Evolutionary conservation across 2,888 invertebrate genomes (phyloP), one percentile per base, ranked within the genome.

Genomic region (Thumatha senex): DNA sequence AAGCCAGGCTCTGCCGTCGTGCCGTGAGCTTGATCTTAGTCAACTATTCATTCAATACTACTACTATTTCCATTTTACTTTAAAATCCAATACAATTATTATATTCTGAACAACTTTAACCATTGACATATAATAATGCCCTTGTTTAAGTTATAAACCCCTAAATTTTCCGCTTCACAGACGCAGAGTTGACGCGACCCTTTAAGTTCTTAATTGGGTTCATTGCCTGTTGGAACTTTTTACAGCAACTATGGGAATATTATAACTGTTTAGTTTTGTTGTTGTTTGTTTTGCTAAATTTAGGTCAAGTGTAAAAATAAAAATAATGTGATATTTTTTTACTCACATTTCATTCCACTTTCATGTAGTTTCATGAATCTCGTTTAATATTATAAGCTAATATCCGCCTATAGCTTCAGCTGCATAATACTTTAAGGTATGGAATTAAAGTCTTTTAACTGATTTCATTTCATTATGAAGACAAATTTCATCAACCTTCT

Each of bases 151-250:
- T 67, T 52, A 48, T 53, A 61, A 58, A 31, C 58, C 56, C 62
- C 54, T 46, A 62, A 36, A 72, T 75, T 74, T 74, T 61, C 72
- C 68, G 71, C 61, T 44, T 58, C 68, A 70, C 62, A 64, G 68
- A 45, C 56, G 61, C 50, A 64, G 65, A 67, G 63, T 53, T 57
- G 66, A 70, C 58, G 60, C 56, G 65, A 64, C 54, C 78, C 70
- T 66, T 74, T 66, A 70, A 75, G 72, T 74, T 75, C 66, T 65
- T 78, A 75, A 81, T 80, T 81, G 78, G 74, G 76, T 74, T 77
- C 77, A 76, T 57, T 70, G 72, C 69, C 55, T 70, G 46, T 51
- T 51, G 49, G 72, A 72, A 66, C 76, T 76, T 74, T 72, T 61
- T 24, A 68, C 60, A 61, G 63, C 63, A 61, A 66, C 56, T 65